Conservation (phyloP, 37 sponge, comb jelly and placozoan species). For the Cliona cf. orientalis region DNA sequence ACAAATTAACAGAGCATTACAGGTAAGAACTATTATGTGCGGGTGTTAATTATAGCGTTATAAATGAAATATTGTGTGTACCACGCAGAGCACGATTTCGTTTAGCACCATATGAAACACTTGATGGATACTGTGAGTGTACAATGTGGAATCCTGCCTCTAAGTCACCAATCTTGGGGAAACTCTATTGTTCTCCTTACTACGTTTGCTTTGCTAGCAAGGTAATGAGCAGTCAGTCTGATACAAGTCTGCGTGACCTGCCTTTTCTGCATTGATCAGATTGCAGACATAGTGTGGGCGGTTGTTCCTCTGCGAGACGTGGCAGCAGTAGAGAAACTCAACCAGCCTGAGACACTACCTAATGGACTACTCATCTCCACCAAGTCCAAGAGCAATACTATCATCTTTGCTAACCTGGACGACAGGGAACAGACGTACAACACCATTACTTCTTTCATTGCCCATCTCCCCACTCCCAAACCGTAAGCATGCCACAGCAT, state of each 20-base stretch:
- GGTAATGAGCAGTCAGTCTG: constrained; percentile 19
- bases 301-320: constrained; percentile 90
- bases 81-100: constrained; percentile 59
- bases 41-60: no score
- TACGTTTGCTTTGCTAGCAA: constrained; percentile 90
- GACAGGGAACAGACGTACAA: constrained; percentile 39
- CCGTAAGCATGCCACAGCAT: constrained; percentile 2
- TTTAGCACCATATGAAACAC: constrained; percentile 72
- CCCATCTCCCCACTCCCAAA: not conserved
- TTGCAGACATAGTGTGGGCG: constrained; percentile 54
- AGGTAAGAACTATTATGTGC: constrained; percentile 8
- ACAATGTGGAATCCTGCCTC: constrained; percentile 75
- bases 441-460: constrained; percentile 1
- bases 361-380: constrained; percentile 66
- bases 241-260: not conserved
- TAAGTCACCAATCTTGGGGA: constrained; percentile 72
- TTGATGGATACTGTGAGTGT: constrained; percentile 83
- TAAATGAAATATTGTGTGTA: no score
- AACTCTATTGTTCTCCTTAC: constrained; percentile 71
- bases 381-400: constrained; percentile 11
- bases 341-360: constrained; percentile 27
- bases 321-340: constrained; percentile 57
- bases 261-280: constrained; percentile 12
- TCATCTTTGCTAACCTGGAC: constrained; percentile 41
- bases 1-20: constrained; percentile 49